Base-by-base conservation (phyloP, 2,113 vertebrate genomes). In the Eolophus roseicapilla region DNA sequence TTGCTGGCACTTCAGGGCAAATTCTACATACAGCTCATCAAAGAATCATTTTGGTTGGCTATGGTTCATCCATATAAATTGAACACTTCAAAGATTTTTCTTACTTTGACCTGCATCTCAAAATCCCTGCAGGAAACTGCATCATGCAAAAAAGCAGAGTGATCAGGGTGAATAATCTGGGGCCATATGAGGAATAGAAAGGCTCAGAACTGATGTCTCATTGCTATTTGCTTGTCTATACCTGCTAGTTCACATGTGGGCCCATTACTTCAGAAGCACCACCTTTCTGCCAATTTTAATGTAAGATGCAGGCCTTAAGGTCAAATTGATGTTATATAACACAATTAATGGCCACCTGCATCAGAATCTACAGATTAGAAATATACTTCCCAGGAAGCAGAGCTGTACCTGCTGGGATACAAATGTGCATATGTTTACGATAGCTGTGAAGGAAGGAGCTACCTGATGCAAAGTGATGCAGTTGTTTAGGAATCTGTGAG, bases 31-130 rank as follows among this genome's bases (percentile, higher is more conserved):
- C 33, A 92, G 15, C 47, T 74, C 20, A 14, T 90, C 84, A 92
- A 85, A 94, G 75, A 90, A 70, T 68, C 47, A 29, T 65, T 95
- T 85, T 85, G 50, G 29, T 90, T 93, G 43, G 41, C 35, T 80
- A 35, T 33, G 28, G 33, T 85, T 91, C 79, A 92, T 86, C 71
- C 85, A 35, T 75, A 94, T 55, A 95, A 77, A 92, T 75, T 21
- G 60, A 93, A 67, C 23, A 37, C 82, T 95, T 91, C 68, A 88
- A 90, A 95, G 82, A 88, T 55, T 93, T 94, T 95, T 90, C 68
- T 92, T 68, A 62, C 31, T 90, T 87, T 82, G 76, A 76, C 88
- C 37, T 65, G 67, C 49, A 44, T 85, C 67, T 85, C 53, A 95
- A 90, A 96, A 85, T 94, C 87, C 57, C 63, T 63, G 46, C 33